Percentiles rank a stretch among this genome's conserved stretches.
Evolutionary conservation across 2,113 vertebrate species (phyloP).

Genomic region (Ondatra zibethicus): DNA sequence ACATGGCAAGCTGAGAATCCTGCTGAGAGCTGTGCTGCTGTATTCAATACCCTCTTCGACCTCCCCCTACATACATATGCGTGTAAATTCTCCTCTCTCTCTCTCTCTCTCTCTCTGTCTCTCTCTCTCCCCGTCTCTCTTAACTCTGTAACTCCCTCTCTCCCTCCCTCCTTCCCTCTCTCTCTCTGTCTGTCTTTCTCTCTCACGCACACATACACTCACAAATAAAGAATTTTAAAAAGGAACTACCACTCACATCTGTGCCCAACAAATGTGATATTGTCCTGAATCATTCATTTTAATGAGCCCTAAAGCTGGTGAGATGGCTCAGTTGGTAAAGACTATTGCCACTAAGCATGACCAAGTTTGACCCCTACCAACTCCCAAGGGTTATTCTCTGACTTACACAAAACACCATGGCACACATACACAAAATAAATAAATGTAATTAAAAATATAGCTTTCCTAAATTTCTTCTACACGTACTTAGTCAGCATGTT

Average conservation of each 20-base stretch:
- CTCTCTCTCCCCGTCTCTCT: too few relatives aligned
- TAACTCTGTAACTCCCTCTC: not conserved
- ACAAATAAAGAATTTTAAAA: not conserved
- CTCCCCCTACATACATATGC: not conserved
- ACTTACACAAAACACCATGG: not conserved
- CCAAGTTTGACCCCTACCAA: not conserved
- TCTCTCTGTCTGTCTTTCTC: not conserved
- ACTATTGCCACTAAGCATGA: not conserved
- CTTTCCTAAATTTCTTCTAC: slow-evolving; percentile 25
- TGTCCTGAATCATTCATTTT: not conserved
- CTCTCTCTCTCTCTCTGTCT: not conserved
- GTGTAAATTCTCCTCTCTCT: not conserved
- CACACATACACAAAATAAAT: not conserved
- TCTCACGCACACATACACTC: too few relatives aligned
- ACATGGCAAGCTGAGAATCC: too few relatives aligned
- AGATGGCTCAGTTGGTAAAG: not conserved
- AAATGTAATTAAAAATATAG: not conserved
- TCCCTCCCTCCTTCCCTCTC: not conserved
- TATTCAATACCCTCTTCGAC: not conserved
- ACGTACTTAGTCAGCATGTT: not conserved
- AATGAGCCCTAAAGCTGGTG: not conserved
- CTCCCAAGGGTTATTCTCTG: not conserved
- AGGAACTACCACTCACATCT: not conserved
- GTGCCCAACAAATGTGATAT: not conserved
- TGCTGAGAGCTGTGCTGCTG: not conserved